A percentile compares a stretch with the other conserved stretches of the same genome.
These are phyloP conservation scores for Vollenhovia emeryi DNA, from an alignment of 1,140 invertebrate genomes.

Conservation along the genomic window DNA sequence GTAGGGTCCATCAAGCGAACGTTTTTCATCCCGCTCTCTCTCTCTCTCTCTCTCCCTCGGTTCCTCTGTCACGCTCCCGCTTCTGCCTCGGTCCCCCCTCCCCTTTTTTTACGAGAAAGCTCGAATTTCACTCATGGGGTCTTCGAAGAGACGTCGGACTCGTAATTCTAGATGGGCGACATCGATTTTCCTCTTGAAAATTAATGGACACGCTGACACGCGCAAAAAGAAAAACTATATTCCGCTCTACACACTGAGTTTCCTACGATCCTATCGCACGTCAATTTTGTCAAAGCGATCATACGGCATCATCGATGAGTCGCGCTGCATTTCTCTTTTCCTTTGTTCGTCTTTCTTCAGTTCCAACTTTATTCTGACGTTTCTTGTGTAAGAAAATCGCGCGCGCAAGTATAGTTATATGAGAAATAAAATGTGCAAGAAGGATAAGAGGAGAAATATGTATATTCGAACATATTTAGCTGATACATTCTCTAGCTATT, in stretches of 20 bases:
- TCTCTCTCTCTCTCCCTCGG: not conserved
- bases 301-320: constrained; percentile 38
- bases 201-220: constrained; percentile 76
- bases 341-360: not conserved
- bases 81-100: not conserved
- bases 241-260: not conserved
- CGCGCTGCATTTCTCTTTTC: not conserved
- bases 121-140: constrained; percentile 78
- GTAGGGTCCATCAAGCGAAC: not conserved
- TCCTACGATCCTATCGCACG: constrained; percentile 23
- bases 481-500: not conserved
- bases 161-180: constrained; percentile 77
- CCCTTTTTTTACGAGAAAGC: constrained; percentile 59
- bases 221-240: constrained; percentile 61
- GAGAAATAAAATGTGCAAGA: not conserved
- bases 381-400: not conserved
- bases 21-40: constrained; percentile 32
- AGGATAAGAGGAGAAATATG: too few species aligned
- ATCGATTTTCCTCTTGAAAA: constrained; percentile 78
- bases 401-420: not conserved
- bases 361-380: not conserved
- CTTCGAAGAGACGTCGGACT: constrained; percentile 45
- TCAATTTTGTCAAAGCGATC: constrained; percentile 43
- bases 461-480: not conserved
- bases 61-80: not conserved